Base-by-base conservation (phyloP, 1,140 invertebrate species). In the Euwallacea similis region DNA sequence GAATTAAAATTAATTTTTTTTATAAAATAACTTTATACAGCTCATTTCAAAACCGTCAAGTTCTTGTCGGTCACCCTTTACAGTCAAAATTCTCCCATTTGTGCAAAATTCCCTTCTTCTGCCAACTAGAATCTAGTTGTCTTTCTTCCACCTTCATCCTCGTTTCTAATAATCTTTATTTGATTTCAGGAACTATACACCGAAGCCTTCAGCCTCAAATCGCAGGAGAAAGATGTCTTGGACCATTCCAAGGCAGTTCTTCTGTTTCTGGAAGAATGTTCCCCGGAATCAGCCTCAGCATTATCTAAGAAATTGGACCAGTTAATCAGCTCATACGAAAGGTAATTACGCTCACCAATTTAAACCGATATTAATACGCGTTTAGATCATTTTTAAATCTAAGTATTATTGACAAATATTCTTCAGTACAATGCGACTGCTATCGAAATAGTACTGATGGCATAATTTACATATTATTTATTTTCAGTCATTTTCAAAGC, bases 191-290 rank as follows among this genome's bases (percentile, higher is more conserved):
- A 87, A 76, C 77, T 91, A 68, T 82, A 86, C 73, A 78, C 82
- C 47, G 88, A 91, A 81, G 86, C 86, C 59, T 85, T 88, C 72
- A 82, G 83, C 15, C 74, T 86, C 8, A 81, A 82, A 74, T 81
- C 83, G 3, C 82, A 83, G 78, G 81, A 86, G 76, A 84, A 86
- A 72, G 85, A 87, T 74, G 83, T 88, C 65, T 74, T 83, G 61
- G 76, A 83, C 62, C 80, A 86, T 73, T 86, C 87, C 50, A 81
- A 82, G 74, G 84, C 82, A 66, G 85, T 89, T 68, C 76, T 88
- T 58, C 78, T 82, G 60, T 88, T 87, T 81, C 79, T 89, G 76
- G 81, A 82, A 74, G 82, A 84, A 76, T 82, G 84, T 77, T 86
- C 87, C 72, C 81, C 84, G 75, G 79, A 83, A 61, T 86, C 85